Percentiles rank a stretch among this genome's conserved stretches.
phyloP scores from a whole-genome alignment of 92 coral and sea anemone genomes.

The Zoanthus gigantus region DNA sequence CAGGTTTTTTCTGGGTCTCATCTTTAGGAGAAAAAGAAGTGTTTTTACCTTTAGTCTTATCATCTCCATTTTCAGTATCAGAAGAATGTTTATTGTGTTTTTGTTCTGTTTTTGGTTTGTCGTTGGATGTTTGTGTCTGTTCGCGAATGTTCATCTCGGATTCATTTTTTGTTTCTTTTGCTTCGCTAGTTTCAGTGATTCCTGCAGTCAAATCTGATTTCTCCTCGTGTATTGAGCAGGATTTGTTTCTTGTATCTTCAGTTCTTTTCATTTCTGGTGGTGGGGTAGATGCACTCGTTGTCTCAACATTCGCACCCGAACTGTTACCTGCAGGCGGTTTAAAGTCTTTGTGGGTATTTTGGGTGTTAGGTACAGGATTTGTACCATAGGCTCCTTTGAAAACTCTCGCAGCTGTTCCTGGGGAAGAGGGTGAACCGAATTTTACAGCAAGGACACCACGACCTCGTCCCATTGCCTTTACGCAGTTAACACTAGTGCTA shows the following conservation, averaged over 20 bases:
- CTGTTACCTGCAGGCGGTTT: neutral
- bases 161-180: neutral
- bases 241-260: neutral
- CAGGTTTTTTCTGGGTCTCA: neutral
- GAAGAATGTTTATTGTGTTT: neutral
- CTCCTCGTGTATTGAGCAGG: neutral
- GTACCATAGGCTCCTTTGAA: neutral
- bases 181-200: neutral
- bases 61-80: neutral
- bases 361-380: neutral
- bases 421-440: neutral
- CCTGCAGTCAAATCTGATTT: neutral
- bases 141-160: neutral
- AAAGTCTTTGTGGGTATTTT: neutral
- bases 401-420: constrained; percentile 5
- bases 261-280: constrained; percentile 7
- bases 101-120: neutral
- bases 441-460: constrained; percentile 20
- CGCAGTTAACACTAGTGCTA: neutral
- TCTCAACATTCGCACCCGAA: neutral
- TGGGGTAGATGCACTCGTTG: neutral
- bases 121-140: neutral
- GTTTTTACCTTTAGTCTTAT: neutral
- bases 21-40: neutral
- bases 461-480: constrained; percentile 27